These are phyloP conservation scores for Aplodontia rufa DNA, from an alignment of 2,113 vertebrate genomes.

Conservation along the genomic window DNA sequence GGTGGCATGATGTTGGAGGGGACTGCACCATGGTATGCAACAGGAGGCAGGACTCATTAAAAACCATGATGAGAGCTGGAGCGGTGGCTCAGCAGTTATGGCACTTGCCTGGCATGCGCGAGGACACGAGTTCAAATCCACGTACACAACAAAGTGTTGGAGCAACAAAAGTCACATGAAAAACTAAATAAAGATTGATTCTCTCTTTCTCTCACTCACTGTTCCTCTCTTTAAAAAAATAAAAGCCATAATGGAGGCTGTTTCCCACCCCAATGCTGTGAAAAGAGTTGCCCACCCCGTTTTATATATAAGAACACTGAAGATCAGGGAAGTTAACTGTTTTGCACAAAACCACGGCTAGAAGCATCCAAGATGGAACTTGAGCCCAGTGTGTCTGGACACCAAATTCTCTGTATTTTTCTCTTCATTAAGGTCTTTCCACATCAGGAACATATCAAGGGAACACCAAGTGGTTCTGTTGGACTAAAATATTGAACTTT, in stretches of 20 bases:
- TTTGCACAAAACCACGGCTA: neutral
- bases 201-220: no score
- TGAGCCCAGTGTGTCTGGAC: neutral
- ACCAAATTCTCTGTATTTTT: neutral
- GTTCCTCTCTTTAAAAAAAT: no score
- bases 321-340: neutral
- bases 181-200: no score
- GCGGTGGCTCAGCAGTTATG: no score
- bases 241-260: neutral
- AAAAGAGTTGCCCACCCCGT: neutral
- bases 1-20: neutral
- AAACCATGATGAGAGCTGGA: neutral
- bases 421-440: neutral
- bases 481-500: neutral
- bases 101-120: no score
- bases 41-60: neutral
- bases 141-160: no score
- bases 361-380: neutral
- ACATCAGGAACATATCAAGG: neutral
- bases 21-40: neutral
- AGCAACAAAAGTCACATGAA: no score
- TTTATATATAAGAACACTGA: neutral
- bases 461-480: rapidly evolving
- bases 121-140: no score
- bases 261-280: neutral